Conservation (phyloP, 2,888 invertebrate species). For the Melanostoma mellinum region DNA sequence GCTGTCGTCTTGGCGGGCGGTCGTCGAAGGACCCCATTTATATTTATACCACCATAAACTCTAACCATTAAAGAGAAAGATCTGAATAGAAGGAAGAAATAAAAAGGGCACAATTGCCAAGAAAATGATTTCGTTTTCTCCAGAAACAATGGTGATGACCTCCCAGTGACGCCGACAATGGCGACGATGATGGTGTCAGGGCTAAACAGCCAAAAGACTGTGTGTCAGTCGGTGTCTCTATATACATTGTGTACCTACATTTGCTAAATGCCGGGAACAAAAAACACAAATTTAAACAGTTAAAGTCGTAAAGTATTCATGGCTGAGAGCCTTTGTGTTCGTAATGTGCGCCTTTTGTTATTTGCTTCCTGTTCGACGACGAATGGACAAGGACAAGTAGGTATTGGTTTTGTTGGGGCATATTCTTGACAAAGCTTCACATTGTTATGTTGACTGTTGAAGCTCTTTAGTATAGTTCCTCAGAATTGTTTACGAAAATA, state of each 20-base stretch:
- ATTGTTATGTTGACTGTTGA: too few species aligned
- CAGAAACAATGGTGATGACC: constrained; percentile 67
- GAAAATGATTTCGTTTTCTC: constrained; percentile 66
- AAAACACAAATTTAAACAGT: constrained; percentile 46
- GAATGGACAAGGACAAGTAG: too few species aligned
- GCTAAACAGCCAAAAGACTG: constrained; percentile 45
- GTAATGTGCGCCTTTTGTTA: constrained; percentile 10
- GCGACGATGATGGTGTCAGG: constrained; percentile 31
- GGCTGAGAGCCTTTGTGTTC: constrained; percentile 38
- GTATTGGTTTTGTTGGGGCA: too few species aligned
- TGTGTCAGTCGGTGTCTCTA: not conserved
- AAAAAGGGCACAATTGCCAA: constrained; percentile 60
- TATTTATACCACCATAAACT: constrained; percentile 42
- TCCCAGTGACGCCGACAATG: constrained; percentile 31
- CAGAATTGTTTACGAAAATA: too few species aligned
- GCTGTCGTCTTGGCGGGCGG: constrained; percentile 22
- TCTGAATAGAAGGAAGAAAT: constrained; percentile 18
- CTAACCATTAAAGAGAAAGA: constrained; percentile 2
- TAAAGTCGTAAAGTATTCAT: constrained; percentile 60
- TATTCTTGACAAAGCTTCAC: too few species aligned
- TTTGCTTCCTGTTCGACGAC: too few species aligned
- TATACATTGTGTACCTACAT: not conserved
- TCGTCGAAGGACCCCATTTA: constrained; percentile 46
- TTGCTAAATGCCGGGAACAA: constrained; percentile 8
- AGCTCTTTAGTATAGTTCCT: too few species aligned